Base-by-base conservation (phyloP, 2,797 vertebrate genomes). In the Dendrocincla tyrannina region DNA sequence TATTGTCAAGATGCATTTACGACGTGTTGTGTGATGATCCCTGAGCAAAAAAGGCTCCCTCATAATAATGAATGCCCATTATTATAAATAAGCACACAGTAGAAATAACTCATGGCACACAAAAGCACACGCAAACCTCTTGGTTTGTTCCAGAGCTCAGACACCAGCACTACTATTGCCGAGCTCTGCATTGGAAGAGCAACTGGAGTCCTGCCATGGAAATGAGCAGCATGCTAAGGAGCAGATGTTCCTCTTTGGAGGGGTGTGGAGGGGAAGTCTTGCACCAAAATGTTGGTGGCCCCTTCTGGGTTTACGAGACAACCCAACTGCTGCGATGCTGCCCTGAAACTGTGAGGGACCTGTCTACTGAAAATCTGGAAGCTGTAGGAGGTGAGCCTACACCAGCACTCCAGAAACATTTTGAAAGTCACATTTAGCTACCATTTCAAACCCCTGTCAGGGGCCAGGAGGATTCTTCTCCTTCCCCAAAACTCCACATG, bases 41-140 rank as follows among this genome's bases (percentile, higher is more conserved):
- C 97, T 95, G 89, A 97, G 98, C 97, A 97, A 97, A 97, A 97
- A 97, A 96, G 96, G 92, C 97, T 42, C 97, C 97, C 97, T 97
- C 97, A 96, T 97, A 88, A 97, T 98, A 97, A 97, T 98, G 97
- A 98, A 98, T 98, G 97, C 96, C 95, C 97, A 97, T 97, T 97
- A 98, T 98, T 98, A 97, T 96, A 97, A 98, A 98, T 97, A 98
- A 98, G 96, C 94, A 89, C 96, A 93, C 91, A 97, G 98, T 97
- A 97, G 97, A 97, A 98, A 97, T 98, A 97, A 97, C 93, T 85
- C 97, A 97, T 88, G 96, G 97, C 95, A 95, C 97, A 98, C 97
- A 98, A 98, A 98, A 97, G 97, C 96, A 96, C 96, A 96, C 83
- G 96, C 96, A 97, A 97, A 94, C 94, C 97, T 49, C 97, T 97